phyloP scores from a whole-genome alignment of 2,113 vertebrate species.

The Sturnus vulgaris region DNA sequence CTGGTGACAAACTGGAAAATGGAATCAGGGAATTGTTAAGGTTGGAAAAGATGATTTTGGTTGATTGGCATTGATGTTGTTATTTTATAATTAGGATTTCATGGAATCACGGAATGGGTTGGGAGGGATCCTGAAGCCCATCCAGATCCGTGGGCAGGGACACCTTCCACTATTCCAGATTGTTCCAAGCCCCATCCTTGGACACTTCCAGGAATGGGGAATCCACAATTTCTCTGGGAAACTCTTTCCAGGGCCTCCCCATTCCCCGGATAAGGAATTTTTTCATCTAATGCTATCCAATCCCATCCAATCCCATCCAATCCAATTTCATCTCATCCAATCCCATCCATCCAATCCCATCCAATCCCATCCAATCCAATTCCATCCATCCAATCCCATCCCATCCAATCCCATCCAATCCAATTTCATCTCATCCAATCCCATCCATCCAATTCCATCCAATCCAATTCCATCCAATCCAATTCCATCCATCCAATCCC shows the following conservation, averaged over 20 bases:
- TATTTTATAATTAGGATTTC: not conserved
- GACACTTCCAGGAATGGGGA: not conserved
- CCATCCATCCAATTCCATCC: not conserved
- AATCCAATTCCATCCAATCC: too few relatives aligned
- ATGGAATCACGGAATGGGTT: not conserved
- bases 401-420: too few relatives aligned
- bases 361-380: too few relatives aligned
- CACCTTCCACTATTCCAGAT: not conserved
- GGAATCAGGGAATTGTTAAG: not conserved
- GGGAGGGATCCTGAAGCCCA: not conserved
- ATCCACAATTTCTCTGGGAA: not conserved
- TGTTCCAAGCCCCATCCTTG: not conserved
- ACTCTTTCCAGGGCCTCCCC: not conserved
- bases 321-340: too few relatives aligned
- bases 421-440: too few relatives aligned
- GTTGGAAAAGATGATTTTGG: not conserved
- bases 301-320: too few relatives aligned
- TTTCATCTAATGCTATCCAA: not conserved
- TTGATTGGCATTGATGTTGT: accelerated
- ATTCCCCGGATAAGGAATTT: not conserved
- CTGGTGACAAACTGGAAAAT: accelerated
- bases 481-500: not conserved
- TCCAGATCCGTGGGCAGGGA: not conserved
- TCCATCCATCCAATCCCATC: too few relatives aligned
- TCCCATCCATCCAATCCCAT: too few relatives aligned